These are phyloP conservation scores for Pseudopodoces humilis DNA, from an alignment of 2,113 vertebrate species.

Conservation along the genomic window DNA sequence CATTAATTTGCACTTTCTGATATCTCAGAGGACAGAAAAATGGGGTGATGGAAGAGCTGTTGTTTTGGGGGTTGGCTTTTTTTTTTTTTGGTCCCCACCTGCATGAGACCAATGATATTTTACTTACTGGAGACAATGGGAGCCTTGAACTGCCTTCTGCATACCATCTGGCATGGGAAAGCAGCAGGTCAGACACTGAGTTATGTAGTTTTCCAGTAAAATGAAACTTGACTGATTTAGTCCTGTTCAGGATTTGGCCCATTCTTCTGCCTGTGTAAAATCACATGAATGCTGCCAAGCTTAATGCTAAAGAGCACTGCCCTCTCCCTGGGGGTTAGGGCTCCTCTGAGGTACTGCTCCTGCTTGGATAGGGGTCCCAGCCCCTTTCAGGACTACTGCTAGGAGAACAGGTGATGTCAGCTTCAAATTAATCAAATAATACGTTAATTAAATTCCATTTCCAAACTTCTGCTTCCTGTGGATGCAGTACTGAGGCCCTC, in stretches of 20 bases:
- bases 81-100: not conserved
- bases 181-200: not conserved
- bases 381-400: not conserved
- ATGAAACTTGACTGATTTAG: not conserved
- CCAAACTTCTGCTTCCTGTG: not conserved
- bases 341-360: not conserved
- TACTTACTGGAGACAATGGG: not conserved
- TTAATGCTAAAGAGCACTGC: not conserved
- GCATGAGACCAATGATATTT: not conserved
- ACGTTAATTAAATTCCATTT: not conserved
- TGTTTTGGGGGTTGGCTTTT: not conserved
- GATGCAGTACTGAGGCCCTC: not conserved
- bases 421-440: not conserved
- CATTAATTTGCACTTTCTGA: not conserved
- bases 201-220: not conserved
- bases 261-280: not conserved
- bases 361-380: not conserved
- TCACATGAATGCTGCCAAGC: not conserved
- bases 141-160: not conserved
- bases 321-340: accelerated
- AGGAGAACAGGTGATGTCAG: not conserved
- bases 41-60: not conserved
- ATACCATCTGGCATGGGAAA: not conserved
- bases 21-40: not conserved
- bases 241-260: not conserved